These are phyloP conservation scores for Galeopsomyia nigrocyanea DNA, from an alignment of 2,888 invertebrate genomes.

Conservation along the genomic window DNA sequence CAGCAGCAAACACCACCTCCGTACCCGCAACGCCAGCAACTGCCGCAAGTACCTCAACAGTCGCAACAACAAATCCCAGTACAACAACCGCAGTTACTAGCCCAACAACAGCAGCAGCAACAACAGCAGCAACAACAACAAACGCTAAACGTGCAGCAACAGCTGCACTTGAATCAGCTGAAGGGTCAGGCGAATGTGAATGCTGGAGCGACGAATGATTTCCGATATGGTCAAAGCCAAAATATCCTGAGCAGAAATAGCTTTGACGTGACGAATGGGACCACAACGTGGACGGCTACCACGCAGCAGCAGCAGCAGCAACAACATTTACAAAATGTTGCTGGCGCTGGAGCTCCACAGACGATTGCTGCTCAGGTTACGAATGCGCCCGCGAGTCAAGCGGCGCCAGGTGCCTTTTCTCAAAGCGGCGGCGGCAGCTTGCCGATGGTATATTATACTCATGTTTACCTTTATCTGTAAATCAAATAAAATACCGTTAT, in stretches of 20 bases:
- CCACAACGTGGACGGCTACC: conserved; percentile 31
- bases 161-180: conserved; percentile 65
- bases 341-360: no score
- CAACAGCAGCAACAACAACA: conserved; percentile 66
- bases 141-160: conserved; percentile 66
- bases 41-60: conserved; percentile 53
- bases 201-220: conserved; percentile 64
- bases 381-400: conserved; percentile 49
- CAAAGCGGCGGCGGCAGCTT: conserved; percentile 51
- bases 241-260: conserved; percentile 67
- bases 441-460: conserved; percentile 24
- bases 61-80: conserved; percentile 44
- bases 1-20: conserved; percentile 56
- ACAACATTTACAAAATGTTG: conserved; percentile 20
- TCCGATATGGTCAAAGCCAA: conserved; percentile 67
- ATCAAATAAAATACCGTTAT: no score
- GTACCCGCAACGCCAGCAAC: conserved; percentile 57
- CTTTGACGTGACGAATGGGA: conserved; percentile 32
- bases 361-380: no score
- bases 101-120: conserved; percentile 4
- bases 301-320: neutral
- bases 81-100: conserved; percentile 53
- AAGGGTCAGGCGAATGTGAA: conserved; percentile 63
- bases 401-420: conserved; percentile 60
- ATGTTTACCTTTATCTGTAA: neutral